Conservation (phyloP, 2,797 vertebrate genomes). For the Platyrinchus mystaceus region DNA sequence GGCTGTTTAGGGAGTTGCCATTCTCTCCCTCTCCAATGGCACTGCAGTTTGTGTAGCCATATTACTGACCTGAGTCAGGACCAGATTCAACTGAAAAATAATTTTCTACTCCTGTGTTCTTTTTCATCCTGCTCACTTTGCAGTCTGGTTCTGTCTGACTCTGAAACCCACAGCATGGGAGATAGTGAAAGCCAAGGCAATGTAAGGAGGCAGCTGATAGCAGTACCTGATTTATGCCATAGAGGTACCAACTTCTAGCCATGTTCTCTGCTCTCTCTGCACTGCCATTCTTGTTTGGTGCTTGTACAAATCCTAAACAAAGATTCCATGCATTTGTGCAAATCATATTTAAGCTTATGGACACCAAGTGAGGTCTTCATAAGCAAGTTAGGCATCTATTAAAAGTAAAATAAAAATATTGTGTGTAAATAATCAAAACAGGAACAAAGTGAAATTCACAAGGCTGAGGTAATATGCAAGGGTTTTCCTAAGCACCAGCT, state of each 20-base stretch:
- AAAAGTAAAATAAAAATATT: background rate
- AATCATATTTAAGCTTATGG: background rate
- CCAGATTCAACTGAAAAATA: conserved; percentile 2
- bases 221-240: background rate
- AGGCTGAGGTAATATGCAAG: background rate
- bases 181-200: background rate
- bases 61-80: background rate
- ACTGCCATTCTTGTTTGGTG: background rate
- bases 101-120: conserved; percentile 1
- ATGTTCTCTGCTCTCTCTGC: background rate
- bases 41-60: background rate
- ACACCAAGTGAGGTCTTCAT: background rate
- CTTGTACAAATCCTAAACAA: background rate
- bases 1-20: background rate
- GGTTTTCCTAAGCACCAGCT: background rate
- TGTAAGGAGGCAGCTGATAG: background rate
- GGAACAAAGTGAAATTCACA: background rate
- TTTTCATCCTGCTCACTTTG: background rate
- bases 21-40: background rate
- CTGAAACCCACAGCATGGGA: background rate
- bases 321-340: background rate
- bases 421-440: background rate
- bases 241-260: background rate
- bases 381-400: background rate
- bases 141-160: background rate